Evolutionary conservation across 2,797 vertebrate species (phyloP), one percentile per base, ranked within the genome.

Genomic region (Thunnus albacares): DNA sequence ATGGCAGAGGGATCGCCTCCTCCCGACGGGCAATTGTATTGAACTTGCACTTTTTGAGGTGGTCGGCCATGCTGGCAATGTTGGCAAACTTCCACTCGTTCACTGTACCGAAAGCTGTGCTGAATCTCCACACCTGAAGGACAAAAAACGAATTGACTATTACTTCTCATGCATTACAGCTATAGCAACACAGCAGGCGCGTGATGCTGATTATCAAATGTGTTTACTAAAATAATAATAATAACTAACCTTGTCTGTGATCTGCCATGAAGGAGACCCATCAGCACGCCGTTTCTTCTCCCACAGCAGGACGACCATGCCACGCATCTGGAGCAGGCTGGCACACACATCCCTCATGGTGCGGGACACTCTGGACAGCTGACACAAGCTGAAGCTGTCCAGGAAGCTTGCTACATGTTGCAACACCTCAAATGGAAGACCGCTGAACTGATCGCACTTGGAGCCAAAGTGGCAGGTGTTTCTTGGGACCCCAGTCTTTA

Each of bases 1-100:
- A 99, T 0, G 98, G 98, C 90, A 99, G 91, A 0, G 98, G 98
- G 73, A 99, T 93, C 0, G 98, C 98, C 81, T 99, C 98, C 79
- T 98, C 97, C 33, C 96, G 95, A 2, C 96, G 97, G 70, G 98
- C 80, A 17, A 99, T 93, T 0, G 94, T 95, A 71, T 99, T 99
- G 92, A 97, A 99, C 93, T 95, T 97, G 93, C 98, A 99, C 79
- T 96, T 97, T 95, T 99, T 99, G 92, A 99, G 94, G 93, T 99
- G 98, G 93, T 99, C 98, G 28, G 98, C 98, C 98, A 99, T 99
- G 96, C 98, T 99, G 85, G 97, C 90, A 75, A 98, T 97, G 94
- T 99, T 97, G 63, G 98, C 97, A 91, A 99, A 99, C 87, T 98
- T 99, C 98, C 98, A 99, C 80, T 99, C 97, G 0, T 97, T 97